Conservation (phyloP, 2,888 invertebrate species). For the Cantharis flavilabris region DNA sequence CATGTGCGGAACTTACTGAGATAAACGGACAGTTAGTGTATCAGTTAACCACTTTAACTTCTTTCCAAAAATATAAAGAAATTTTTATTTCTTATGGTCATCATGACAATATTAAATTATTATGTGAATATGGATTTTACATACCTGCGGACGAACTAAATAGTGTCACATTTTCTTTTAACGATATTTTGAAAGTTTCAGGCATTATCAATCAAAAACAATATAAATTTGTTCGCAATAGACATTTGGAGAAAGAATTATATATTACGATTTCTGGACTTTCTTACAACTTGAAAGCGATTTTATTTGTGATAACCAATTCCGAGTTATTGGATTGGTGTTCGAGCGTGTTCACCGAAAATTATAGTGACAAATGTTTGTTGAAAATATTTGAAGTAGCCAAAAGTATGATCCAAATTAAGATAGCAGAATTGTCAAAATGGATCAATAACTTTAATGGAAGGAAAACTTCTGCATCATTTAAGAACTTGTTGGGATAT, state of each 20-base stretch:
- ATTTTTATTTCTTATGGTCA: conserved; percentile 89
- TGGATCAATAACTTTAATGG: neutral
- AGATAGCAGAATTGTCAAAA: conserved; percentile 7
- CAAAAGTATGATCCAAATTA: conserved; percentile 16
- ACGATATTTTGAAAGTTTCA: conserved; percentile 59
- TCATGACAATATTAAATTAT: conserved; percentile 79
- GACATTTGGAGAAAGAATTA: conserved; percentile 65
- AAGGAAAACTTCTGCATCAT: neutral
- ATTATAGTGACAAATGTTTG: conserved; percentile 23
- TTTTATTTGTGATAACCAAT: conserved; percentile 43
- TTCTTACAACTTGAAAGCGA: conserved; percentile 66
- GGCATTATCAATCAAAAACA: conserved; percentile 49
- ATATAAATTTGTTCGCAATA: conserved; percentile 66
- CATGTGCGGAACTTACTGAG: conserved; percentile 52
- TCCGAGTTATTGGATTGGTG: conserved; percentile 34
- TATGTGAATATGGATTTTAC: conserved; percentile 87
- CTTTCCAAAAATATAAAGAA: conserved; percentile 68
- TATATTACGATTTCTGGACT: conserved; percentile 66
- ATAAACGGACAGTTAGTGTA: conserved; percentile 55
- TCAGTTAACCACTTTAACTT: conserved; percentile 59
- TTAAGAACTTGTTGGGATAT: conserved; percentile 14
- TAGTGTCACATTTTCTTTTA: conserved; percentile 64
- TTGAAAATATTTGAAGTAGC: conserved; percentile 21
- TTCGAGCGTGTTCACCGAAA: conserved; percentile 28
- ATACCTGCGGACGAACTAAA: conserved; percentile 71